Evolutionary conservation across 2,113 vertebrate genomes (phyloP), one percentile per base, ranked within the genome.

Genomic region (Girardinichthys multiradiatus): DNA sequence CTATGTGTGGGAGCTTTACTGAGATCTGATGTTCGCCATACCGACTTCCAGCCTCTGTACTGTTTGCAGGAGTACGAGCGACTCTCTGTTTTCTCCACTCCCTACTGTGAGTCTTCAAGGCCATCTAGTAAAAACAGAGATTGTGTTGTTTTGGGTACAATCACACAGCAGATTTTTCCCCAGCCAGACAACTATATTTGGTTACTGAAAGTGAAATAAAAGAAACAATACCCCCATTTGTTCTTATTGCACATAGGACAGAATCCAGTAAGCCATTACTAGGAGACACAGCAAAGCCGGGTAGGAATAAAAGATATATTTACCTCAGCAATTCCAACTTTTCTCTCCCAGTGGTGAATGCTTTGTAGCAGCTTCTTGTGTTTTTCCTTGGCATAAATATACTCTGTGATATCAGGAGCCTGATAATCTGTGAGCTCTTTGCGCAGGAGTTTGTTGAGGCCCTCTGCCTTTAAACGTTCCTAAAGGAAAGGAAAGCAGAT

Each of bases 271-370:
- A 13, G 51, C 31, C 24, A 21, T 33, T 30, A 24, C 24, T 4
- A 0, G 26, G 21, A 33, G 21, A 7, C 35, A 17, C 0, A 0
- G 33, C 7, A 3, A 27, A 70, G 64, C 24, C 28, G 9, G 10
- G 30, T 6, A 21, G 60, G 61, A 37, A 19, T n/a, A 51, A 48
- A 73, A 64, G 5, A 26, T 2, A 1, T 4, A 5, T 31, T 83
- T 80, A 91, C 91, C 88, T 91, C 85, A n/a, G 84, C 80, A 11
- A 91, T 54, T 17, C n/a, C 59, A 24, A 84, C 80, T 73, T 85
- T 91, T 31, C 87, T 86, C 67, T 91, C 76, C 87, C 72, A 87
- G 0, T 13, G 82, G 68, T 61, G 77, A 57, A 91, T 10, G 24
- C 8, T 86, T 65, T 83, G 60, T 70, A 64, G 86, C 64, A 91